Evolutionary conservation across 1,140 invertebrate species (phyloP).

Genomic region (Pseudomyrmex gracilis): DNA sequence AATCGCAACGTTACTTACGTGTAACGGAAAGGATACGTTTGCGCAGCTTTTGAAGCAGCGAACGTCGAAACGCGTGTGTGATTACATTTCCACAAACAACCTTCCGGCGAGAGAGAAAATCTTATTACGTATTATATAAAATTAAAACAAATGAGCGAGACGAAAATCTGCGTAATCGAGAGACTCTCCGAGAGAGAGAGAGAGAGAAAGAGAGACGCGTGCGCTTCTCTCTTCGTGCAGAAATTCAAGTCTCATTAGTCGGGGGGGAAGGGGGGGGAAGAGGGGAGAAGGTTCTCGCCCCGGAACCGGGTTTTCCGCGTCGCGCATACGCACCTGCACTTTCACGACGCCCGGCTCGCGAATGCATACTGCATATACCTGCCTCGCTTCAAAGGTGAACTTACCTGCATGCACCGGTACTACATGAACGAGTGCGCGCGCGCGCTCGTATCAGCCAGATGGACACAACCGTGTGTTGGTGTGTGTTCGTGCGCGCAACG

Average conservation of each 20-base stretch:
- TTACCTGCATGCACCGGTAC: constrained; percentile 49
- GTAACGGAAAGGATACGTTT: no score
- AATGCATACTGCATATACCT: constrained; percentile 61
- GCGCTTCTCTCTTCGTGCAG: neutral
- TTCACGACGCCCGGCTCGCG: constrained; percentile 48
- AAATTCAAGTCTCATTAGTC: constrained; percentile 11
- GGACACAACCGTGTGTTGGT: neutral
- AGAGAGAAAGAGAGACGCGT: no score
- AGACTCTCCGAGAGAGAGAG: neutral
- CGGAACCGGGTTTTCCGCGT: constrained; percentile 26
- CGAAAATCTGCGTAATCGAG: neutral
- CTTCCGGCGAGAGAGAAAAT: no score
- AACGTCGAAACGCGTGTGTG: no score
- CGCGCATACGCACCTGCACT: constrained; percentile 45
- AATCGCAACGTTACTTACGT: no score
- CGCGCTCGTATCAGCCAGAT: neutral
- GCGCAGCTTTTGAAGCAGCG: no score
- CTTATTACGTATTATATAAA: neutral
- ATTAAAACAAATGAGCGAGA: neutral
- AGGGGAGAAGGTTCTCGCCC: neutral
- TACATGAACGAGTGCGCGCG: constrained; percentile 20
- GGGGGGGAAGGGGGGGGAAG: no score
- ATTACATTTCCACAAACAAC: no score
- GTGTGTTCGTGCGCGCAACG: neutral
- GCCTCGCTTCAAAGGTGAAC: constrained; percentile 57